These are phyloP conservation scores for Vipera latastei DNA, from an alignment of 2,797 vertebrate genomes.

Conservation along the genomic window DNA sequence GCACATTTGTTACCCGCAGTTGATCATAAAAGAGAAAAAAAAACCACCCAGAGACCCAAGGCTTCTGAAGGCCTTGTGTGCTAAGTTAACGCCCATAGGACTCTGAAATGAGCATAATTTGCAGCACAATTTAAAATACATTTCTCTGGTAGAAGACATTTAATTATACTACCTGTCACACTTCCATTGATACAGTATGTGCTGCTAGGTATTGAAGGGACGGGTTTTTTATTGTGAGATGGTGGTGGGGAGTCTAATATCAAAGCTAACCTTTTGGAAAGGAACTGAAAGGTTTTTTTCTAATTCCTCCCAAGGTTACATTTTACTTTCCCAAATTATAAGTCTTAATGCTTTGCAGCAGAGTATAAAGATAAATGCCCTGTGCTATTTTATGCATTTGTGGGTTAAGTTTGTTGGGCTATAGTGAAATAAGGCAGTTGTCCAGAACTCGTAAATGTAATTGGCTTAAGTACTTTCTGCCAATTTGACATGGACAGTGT, in stretches of 20 bases:
- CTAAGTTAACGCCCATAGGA: not conserved
- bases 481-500: constrained; percentile 52
- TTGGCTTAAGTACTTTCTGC: constrained; percentile 65
- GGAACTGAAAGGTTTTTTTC: constrained; percentile 17
- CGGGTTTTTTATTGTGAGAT: constrained; percentile 14
- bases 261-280: constrained; percentile 13
- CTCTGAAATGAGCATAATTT: not conserved
- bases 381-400: constrained; percentile 47
- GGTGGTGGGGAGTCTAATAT: constrained; percentile 22
- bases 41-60: too few relatives aligned
- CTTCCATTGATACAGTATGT: constrained; percentile 9
- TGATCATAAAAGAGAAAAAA: not conserved
- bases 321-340: constrained; percentile 54
- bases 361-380: constrained; percentile 51
- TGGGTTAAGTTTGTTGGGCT: constrained; percentile 57
- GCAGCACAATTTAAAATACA: not conserved
- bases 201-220: constrained; percentile 22
- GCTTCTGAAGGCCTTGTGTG: not conserved
- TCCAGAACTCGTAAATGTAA: constrained; percentile 61
- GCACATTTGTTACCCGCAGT: not conserved
- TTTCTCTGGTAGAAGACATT: constrained; percentile 2
- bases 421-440: constrained; percentile 46
- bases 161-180: constrained; percentile 26
- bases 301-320: constrained; percentile 51
- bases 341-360: constrained; percentile 56